Percentiles rank a stretch among this genome's conserved stretches.
These are phyloP conservation scores for Homarus americanus DNA, from an alignment of 1,140 invertebrate genomes.

Conservation along the genomic window DNA sequence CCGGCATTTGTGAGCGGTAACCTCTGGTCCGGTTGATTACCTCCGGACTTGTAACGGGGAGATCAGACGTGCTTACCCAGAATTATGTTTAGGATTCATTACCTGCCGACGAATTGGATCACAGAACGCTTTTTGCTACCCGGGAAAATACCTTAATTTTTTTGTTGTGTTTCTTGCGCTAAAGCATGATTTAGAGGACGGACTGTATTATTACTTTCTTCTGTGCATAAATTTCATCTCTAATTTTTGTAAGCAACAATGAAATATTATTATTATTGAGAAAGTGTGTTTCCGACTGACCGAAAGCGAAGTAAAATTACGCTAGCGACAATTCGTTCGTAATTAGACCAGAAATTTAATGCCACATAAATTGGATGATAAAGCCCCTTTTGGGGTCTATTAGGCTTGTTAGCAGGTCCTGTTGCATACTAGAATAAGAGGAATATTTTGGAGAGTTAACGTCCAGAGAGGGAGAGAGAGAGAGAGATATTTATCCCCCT, in stretches of 20 bases:
- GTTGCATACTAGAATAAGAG: constrained; percentile 13
- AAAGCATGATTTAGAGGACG: no score
- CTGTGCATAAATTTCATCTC: no score
- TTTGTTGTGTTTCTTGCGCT: no score
- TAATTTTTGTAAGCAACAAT: no score
- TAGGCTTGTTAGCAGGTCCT: constrained; percentile 51
- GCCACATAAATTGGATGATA: constrained; percentile 54
- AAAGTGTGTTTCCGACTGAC: not conserved
- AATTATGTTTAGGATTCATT: constrained; percentile 69
- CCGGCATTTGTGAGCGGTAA: constrained; percentile 41
- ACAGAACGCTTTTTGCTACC: not conserved
- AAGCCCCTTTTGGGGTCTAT: constrained; percentile 56
- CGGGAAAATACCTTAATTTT: not conserved
- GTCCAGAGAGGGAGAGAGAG: no score
- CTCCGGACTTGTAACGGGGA: constrained; percentile 50
- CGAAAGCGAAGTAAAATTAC: not conserved
- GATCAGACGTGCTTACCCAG: constrained; percentile 50
- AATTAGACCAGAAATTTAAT: constrained; percentile 50
- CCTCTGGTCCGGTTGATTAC: constrained; percentile 54
- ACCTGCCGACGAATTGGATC: constrained; percentile 37
- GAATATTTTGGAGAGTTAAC: not conserved
- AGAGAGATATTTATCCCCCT: no score
- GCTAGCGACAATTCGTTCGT: constrained; percentile 43
- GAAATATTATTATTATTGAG: not conserved
- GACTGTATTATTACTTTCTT: no score